These are phyloP conservation scores for Synanthedon tipuliformis DNA, from an alignment of 2,888 invertebrate genomes.

Conservation along the genomic window DNA sequence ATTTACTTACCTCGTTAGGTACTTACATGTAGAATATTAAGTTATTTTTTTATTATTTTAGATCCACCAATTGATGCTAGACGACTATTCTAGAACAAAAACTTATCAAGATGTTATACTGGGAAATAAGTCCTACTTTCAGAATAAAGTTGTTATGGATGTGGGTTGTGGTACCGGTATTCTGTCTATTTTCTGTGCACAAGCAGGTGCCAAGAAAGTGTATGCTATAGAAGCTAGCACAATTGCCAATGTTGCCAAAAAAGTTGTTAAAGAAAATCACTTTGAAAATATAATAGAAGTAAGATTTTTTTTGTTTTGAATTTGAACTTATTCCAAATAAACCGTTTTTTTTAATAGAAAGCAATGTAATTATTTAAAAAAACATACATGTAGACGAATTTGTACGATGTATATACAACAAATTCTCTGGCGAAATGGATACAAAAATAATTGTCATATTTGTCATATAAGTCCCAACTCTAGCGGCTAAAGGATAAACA, in stretches of 20 bases:
- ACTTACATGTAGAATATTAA: no score
- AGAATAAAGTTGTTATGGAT: conserved; percentile 85
- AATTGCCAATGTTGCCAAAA: conserved; percentile 73
- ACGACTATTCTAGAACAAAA: conserved; percentile 79
- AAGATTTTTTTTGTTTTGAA: conserved; percentile 5
- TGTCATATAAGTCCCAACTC: no score
- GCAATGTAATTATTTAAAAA: no score
- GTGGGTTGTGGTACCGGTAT: conserved; percentile 91
- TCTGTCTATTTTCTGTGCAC: conserved; percentile 88
- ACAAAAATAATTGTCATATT: no score
- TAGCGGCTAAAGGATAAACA: no score
- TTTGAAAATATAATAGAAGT: conserved; percentile 76
- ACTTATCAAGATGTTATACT: conserved; percentile 86
- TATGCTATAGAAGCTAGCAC: conserved; percentile 87
- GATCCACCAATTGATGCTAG: conserved; percentile 85
- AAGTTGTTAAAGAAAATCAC: conserved; percentile 78
- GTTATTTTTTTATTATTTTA: conserved; percentile 28
- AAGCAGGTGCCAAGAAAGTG: conserved; percentile 90
- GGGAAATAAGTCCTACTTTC: conserved; percentile 73
- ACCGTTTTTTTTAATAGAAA: neutral
- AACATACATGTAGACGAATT: no score
- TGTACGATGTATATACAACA: no score
- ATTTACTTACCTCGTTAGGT: no score
- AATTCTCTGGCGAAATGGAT: no score
- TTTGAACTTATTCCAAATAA: neutral